Conservation (phyloP, 1,140 invertebrate genomes). For the Caenorhabditis brenneri region DNA sequence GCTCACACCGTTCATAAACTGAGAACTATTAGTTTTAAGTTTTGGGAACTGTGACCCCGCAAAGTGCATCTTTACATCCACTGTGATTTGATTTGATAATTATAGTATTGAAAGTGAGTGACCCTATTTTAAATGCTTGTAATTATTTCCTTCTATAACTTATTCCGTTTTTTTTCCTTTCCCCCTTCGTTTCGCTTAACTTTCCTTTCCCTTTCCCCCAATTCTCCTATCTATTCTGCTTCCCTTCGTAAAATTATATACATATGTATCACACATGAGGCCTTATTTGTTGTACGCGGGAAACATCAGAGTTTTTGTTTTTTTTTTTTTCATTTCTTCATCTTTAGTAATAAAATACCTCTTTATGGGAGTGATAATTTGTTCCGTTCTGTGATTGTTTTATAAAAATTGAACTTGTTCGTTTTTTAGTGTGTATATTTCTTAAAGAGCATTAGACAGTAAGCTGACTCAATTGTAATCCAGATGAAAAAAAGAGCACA, state of each 20-base stretch:
- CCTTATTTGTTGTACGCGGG: slow-evolving; percentile 40
- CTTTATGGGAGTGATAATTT: background rate
- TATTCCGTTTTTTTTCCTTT: background rate
- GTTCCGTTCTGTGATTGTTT: background rate
- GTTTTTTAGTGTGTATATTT: background rate
- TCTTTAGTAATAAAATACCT: slow-evolving; percentile 28
- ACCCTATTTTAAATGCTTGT: background rate
- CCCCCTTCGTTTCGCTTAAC: slow-evolving; percentile 22
- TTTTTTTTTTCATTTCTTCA: background rate
- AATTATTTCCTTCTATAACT: slow-evolving; percentile 23
- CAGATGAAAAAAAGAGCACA: background rate
- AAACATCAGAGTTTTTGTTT: slow-evolving; percentile 18
- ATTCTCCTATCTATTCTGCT: slow-evolving; percentile 12
- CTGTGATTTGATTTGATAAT: slow-evolving; percentile 37
- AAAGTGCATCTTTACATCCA: slow-evolving; percentile 29
- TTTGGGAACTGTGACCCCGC: background rate
- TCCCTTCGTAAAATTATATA: slow-evolving; percentile 1
- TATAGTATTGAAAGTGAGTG: slow-evolving; percentile 41
- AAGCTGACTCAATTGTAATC: no score
- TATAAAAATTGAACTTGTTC: background rate
- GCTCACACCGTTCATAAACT: background rate
- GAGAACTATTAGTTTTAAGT: background rate
- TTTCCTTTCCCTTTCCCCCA: background rate
- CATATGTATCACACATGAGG: slow-evolving; percentile 36
- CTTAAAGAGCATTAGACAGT: no score